Evolutionary conservation across 1,140 invertebrate genomes (phyloP).

Genomic region (Anastatus disparis): DNA sequence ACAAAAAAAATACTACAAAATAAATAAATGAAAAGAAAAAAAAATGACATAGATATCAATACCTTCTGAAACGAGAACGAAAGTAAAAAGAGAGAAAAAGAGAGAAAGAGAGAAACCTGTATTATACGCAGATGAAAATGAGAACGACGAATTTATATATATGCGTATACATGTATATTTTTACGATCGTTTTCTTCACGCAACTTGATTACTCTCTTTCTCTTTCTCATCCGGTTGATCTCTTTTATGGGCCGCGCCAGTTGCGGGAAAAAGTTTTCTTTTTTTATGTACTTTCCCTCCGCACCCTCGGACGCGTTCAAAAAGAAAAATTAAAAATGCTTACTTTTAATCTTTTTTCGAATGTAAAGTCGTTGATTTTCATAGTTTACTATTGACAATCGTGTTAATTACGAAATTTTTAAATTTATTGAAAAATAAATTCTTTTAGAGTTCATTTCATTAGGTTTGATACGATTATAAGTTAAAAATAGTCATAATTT

Average conservation of each 20-base stretch:
- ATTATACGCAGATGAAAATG: constrained; percentile 7
- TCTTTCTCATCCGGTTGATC: constrained; percentile 4
- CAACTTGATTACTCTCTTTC: too few species aligned
- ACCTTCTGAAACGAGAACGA: background rate
- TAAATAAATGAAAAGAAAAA: too few species aligned
- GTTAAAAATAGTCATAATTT: too few species aligned
- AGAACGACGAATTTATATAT: background rate
- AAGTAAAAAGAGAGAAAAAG: constrained; percentile 2
- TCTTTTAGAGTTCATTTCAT: too few species aligned
- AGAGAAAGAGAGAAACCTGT: background rate
- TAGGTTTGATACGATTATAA: too few species aligned
- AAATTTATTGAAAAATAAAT: background rate
- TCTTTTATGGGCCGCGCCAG: background rate
- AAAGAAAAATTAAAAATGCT: too few species aligned
- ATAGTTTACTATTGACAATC: too few species aligned
- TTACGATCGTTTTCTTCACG: constrained; percentile 20
- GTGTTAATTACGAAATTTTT: background rate
- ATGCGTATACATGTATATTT: too few species aligned
- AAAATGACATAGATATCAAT: too few species aligned
- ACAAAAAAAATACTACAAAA: too few species aligned
- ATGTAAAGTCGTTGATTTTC: too few species aligned
- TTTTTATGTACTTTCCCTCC: background rate
- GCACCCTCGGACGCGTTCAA: background rate
- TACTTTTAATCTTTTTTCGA: background rate
- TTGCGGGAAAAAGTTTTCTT: constrained; percentile 5